These are phyloP conservation scores for Drosophila dives DNA, from an alignment of 2,888 invertebrate genomes.

Conservation along the genomic window DNA sequence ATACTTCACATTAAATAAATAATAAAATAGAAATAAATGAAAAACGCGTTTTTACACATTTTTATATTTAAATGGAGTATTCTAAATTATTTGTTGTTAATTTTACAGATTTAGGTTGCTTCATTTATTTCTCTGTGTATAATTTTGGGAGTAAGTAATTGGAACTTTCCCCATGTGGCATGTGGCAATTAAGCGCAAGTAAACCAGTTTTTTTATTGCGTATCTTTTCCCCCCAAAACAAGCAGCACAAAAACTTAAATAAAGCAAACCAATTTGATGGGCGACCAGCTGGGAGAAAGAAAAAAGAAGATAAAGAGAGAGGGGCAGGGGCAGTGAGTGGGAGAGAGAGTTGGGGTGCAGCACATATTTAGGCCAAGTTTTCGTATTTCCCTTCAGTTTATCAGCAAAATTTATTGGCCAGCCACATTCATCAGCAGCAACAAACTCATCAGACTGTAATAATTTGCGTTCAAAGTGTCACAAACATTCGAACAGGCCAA, in stretches of 20 bases:
- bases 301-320: neutral
- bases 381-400: conserved; percentile 28
- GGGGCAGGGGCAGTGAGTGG: conserved; percentile 10
- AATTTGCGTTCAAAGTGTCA: conserved; percentile 77
- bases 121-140: neutral
- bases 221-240: conserved; percentile 37
- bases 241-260: conserved; percentile 65
- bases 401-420: conserved; percentile 74
- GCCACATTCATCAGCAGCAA: conserved; percentile 71
- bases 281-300: conserved; percentile 21
- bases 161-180: conserved; percentile 15
- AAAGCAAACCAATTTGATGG: conserved; percentile 77
- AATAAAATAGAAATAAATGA: neutral
- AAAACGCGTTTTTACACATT: neutral
- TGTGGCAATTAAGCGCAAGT: conserved; percentile 38
- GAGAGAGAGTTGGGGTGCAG: conserved; percentile 7
- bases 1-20: too few species aligned
- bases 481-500: conserved; percentile 45
- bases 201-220: conserved; percentile 41
- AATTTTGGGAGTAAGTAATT: conserved; percentile 10
- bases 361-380: conserved; percentile 16
- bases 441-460: conserved; percentile 79
- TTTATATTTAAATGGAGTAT: neutral
- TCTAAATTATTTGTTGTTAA: neutral
- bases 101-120: neutral